Evolutionary conservation across 1,140 invertebrate species (phyloP).

Genomic region (Drosophila serrata): DNA sequence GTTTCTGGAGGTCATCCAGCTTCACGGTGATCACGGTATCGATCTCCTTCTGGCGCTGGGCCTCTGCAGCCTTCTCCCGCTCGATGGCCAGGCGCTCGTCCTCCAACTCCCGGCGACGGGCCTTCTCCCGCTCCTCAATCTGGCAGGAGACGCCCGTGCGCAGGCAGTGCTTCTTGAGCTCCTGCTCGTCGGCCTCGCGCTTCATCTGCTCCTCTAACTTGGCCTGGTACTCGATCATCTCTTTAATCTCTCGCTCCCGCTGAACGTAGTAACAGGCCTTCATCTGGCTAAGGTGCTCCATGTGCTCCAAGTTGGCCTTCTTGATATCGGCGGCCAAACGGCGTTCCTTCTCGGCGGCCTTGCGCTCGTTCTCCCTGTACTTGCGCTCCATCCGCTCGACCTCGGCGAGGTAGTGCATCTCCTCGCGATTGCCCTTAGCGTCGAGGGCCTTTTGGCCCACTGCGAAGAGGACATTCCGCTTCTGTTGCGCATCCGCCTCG

Average conservation of each 20-base stretch:
- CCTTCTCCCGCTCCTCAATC: constrained; percentile 62
- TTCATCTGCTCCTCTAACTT: constrained; percentile 45
- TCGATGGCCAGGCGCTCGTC: constrained; percentile 47
- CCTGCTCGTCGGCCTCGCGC: constrained; percentile 32
- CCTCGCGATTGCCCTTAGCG: constrained; percentile 66
- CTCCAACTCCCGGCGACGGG: constrained; percentile 54
- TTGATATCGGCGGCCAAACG: constrained; percentile 48
- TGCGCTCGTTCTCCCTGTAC: constrained; percentile 58
- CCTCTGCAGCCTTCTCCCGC: constrained; percentile 17
- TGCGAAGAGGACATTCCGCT: constrained; percentile 51
- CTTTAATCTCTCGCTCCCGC: constrained; percentile 47
- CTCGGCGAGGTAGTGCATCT: constrained; percentile 69
- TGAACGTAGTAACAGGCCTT: constrained; percentile 64
- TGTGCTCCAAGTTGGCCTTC: constrained; percentile 53
- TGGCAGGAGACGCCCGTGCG: constrained; percentile 52
- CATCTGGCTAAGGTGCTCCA: constrained; percentile 51
- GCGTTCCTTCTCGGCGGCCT: constrained; percentile 46
- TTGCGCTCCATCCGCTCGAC: constrained; percentile 65
- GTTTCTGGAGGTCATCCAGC: constrained; percentile 57
- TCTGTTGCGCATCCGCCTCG: constrained; percentile 42
- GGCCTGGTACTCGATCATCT: constrained; percentile 39
- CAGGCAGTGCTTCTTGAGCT: constrained; percentile 44
- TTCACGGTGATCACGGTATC: constrained; percentile 68
- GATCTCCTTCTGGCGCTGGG: constrained; percentile 61
- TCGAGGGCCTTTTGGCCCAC: constrained; percentile 68